A percentile compares a stretch with the other conserved stretches of the same genome.
Conservation (phyloP, 2,797 vertebrate species). For the Eulemur albifrons region DNA sequence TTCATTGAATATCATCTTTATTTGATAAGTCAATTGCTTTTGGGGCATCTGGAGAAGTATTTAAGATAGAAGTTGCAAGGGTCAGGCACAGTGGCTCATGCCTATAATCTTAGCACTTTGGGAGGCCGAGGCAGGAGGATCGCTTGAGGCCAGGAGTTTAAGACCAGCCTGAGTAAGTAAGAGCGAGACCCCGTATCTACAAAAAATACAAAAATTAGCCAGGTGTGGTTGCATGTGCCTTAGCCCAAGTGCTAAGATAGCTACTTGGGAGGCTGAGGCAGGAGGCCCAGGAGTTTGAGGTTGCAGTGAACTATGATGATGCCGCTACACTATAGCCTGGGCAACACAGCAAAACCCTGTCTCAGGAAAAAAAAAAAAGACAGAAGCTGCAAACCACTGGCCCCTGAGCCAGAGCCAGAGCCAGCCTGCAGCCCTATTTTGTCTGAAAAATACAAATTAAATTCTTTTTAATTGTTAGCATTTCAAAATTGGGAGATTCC, state of each 20-base stretch:
- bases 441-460: neutral
- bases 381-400: neutral
- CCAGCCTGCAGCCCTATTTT: neutral
- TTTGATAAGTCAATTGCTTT: neutral
- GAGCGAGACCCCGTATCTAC: neutral
- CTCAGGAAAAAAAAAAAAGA: neutral
- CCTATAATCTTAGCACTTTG: neutral
- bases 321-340: neutral
- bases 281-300: neutral
- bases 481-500: neutral
- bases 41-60: neutral
- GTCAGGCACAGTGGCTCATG: neutral
- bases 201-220: neutral
- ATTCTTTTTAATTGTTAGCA: neutral
- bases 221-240: neutral
- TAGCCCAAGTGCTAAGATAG: too few relatives aligned
- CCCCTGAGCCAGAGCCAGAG: neutral
- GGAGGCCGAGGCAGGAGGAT: neutral
- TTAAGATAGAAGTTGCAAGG: neutral
- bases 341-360: neutral
- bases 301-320: neutral
- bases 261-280: neutral
- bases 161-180: neutral
- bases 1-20: neutral
- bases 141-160: neutral